Base-by-base conservation (phyloP, 1,140 invertebrate genomes). In the Lasioglossum baleicum region DNA sequence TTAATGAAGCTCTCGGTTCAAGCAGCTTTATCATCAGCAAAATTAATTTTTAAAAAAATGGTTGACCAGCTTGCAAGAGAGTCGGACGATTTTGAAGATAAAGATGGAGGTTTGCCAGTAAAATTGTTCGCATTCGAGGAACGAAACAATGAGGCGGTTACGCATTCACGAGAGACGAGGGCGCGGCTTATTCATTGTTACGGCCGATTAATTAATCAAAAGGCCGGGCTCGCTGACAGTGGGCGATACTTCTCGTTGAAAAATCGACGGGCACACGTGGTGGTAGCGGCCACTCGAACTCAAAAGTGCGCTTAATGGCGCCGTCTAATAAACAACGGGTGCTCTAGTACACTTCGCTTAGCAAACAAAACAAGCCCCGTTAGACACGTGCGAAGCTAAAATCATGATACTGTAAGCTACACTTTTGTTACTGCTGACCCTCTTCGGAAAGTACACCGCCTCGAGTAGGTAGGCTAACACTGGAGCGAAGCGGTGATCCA, bases 301-400 rank as follows among this genome's bases (percentile, higher is more conserved):
- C 56, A 58, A 72, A 74, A 87, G 81, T 67, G 79, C 78, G 87
- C 85, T 87, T 81, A 87, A 87, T 88, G 80, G 79, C 35, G 74
- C 85, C 75, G 85, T 80, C 82, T 85, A 88, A 90, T 89, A 90
- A 91, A 90, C 84, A 87, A 89, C 71, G 63, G 58, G 66, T 77
- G 15, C 61, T 83, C 79, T 35, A 78, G 72, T 66, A 75, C 86
- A 78, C 81, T 86, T 86, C 84, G 60, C 71, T 80, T 90, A 89
- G 80, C 87, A 90, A 91, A 91, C 89, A 90, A 87, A 87, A 91
- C 87, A 78, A 71, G 83, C 82, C 73, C 7, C 85, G 85, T 77
- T 81, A 75, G 89, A 87, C 92, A 93, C 92, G 92, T 93, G 92
- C 90, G 71, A 89, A 87, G 84, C 88, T 91, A 91, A 93, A 91